Base-by-base conservation (phyloP, 2,888 invertebrate species). In the Unio delphinus region DNA sequence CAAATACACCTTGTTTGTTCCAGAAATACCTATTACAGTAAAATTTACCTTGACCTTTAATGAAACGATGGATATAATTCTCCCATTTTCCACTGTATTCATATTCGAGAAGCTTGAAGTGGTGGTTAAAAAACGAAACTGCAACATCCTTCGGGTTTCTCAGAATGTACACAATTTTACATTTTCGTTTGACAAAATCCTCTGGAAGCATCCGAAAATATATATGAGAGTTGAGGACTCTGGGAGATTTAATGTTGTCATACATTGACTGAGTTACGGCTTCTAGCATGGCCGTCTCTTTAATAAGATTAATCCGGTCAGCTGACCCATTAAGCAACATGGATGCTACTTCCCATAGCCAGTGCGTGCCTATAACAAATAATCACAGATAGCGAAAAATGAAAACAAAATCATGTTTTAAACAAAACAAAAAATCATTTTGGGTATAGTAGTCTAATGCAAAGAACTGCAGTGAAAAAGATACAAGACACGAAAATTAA, bases 131-230 rank as follows among this genome's bases (percentile, higher is more conserved):
- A 67, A 74, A 80, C 20, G 82, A 82, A 4, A 83, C 83, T 67
- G 79, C 77, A 15, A 81, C 69, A 64, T 83, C 83, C 68, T 83
- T 83, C 0, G 81, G 80, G 66, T 83, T 83, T 57, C 83, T 64
- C 58, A 80, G 69, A 15, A 82, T 70, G 67, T 82, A 82, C 11
- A 83, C 61, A 28, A 83, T 81, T 67, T 81, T 81, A 54, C 75
- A 72, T 58, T 75, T 75, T 64, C 70, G 65, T 59, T 77, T 69
- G 20, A 76, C 55, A 7, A 75, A 73, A 54, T 80, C 76, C 67
- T 68, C 70, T 26, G 83, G 83, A n/a, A 83, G 61, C 61, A 78
- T 70, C 17, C 72, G 65, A n/a, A 77, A 72, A 3, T 76, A 74
- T 26, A 83, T 59, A 60, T 83, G 83, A 20, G 80, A 74, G 69